Percentiles rank a stretch among this genome's conserved stretches.
Evolutionary conservation across 1,140 invertebrate genomes (phyloP).

Genomic region (Brachionus rotundiformis): DNA sequence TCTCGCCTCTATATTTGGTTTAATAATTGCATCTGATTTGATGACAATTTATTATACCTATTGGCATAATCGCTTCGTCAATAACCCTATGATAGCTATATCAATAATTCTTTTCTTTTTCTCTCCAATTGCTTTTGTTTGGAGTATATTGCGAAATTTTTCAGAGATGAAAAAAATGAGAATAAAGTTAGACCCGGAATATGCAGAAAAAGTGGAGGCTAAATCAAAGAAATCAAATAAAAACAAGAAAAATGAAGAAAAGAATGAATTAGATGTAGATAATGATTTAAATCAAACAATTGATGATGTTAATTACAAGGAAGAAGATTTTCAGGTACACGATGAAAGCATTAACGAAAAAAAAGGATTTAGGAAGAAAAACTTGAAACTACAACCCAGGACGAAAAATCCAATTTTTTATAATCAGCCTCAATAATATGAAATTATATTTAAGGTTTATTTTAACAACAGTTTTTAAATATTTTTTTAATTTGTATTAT

Average conservation of each 20-base stretch:
- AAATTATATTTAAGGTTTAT: not conserved
- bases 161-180: not conserved
- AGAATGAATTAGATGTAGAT: not conserved
- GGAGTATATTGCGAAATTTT: not conserved
- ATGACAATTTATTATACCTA: constrained; percentile 47
- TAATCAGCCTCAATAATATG: not conserved
- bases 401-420: not conserved
- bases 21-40: constrained; percentile 16
- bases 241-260: not conserved
- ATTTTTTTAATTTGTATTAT: not conserved
- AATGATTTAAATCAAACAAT: not conserved
- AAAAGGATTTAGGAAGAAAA: constrained; percentile 39
- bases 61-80: constrained; percentile 47
- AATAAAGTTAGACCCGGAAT: not conserved
- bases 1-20: not conserved
- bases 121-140: not conserved
- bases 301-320: not conserved
- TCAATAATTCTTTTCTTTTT: constrained; percentile 44
- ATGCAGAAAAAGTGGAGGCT: not conserved
- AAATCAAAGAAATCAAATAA: constrained; percentile 8
- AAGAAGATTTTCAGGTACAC: not conserved
- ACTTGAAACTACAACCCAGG: not conserved
- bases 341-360: not conserved
- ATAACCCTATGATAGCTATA: constrained; percentile 37
- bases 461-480: not conserved